Conservation (phyloP, 2,797 vertebrate genomes). For the Brachyalestes nurse region DNA sequence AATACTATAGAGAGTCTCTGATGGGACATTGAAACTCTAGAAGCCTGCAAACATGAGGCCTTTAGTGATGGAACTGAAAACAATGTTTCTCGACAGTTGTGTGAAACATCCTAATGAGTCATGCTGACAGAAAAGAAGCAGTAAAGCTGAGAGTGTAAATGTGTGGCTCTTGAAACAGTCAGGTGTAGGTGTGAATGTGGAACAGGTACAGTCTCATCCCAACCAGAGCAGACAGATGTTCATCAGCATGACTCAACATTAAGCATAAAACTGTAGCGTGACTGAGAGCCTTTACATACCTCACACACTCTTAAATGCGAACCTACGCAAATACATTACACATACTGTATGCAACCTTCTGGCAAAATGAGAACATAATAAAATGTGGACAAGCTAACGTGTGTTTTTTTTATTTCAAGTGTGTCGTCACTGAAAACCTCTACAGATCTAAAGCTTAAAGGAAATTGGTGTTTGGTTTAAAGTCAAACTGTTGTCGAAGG, state of each 20-base stretch:
- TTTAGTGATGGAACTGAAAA: neutral
- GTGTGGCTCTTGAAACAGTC: slow-evolving; percentile 26
- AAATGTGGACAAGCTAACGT: neutral
- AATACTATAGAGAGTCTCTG: neutral
- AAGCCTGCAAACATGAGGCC: neutral
- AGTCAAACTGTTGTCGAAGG: neutral
- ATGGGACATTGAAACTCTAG: neutral
- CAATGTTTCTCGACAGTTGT: slow-evolving; percentile 10
- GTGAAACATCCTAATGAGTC: slow-evolving; percentile 22
- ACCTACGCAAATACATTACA: slow-evolving; percentile 24
- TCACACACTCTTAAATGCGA: slow-evolving; percentile 41
- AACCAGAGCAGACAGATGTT: slow-evolving; percentile 50
- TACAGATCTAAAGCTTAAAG: neutral
- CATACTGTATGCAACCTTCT: slow-evolving; percentile 8
- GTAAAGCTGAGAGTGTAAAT: slow-evolving; percentile 33
- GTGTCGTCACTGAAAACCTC: neutral
- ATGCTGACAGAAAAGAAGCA: slow-evolving; percentile 21
- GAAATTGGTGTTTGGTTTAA: no score
- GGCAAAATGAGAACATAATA: neutral
- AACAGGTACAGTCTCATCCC: slow-evolving; percentile 51
- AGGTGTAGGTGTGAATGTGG: slow-evolving; percentile 29
- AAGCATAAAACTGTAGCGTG: slow-evolving; percentile 52
- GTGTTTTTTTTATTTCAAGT: neutral
- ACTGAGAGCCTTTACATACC: slow-evolving; percentile 48
- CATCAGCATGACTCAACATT: slow-evolving; percentile 47